Evolutionary conservation across 2,113 vertebrate species (phyloP).

Genomic region (Mobula hypostoma): DNA sequence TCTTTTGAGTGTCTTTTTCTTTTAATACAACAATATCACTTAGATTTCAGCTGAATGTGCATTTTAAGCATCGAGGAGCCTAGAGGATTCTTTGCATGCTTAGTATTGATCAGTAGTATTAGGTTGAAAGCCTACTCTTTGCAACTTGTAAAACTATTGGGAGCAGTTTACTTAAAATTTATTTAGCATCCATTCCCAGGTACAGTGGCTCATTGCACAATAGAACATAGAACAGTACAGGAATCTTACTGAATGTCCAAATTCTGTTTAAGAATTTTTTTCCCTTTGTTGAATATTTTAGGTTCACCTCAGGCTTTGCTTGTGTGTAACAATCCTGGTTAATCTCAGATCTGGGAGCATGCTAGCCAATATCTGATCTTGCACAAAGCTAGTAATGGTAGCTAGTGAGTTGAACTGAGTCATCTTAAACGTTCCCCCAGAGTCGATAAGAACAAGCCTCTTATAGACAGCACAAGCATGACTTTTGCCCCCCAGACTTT

Average conservation of each 20-base stretch:
- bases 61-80: not conserved
- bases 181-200: not conserved
- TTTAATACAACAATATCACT: not conserved
- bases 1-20: not conserved
- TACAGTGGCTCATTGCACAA: not conserved
- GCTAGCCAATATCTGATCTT: not conserved
- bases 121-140: not conserved
- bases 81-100: not conserved
- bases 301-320: not conserved
- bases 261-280: not conserved
- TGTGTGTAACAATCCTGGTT: not conserved
- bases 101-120: not conserved
- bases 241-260: not conserved
- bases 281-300: not conserved
- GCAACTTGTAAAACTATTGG: not conserved
- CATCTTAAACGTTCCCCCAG: too few species aligned
- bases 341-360: not conserved
- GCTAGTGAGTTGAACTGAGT: too few species aligned
- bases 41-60: not conserved
- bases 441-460: not conserved
- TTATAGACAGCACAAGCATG: not conserved
- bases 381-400: not conserved
- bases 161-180: not conserved
- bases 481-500: not conserved
- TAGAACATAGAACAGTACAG: too few species aligned